phyloP scores from a whole-genome alignment of 2,113 vertebrate genomes.

The Gallinago media region DNA sequence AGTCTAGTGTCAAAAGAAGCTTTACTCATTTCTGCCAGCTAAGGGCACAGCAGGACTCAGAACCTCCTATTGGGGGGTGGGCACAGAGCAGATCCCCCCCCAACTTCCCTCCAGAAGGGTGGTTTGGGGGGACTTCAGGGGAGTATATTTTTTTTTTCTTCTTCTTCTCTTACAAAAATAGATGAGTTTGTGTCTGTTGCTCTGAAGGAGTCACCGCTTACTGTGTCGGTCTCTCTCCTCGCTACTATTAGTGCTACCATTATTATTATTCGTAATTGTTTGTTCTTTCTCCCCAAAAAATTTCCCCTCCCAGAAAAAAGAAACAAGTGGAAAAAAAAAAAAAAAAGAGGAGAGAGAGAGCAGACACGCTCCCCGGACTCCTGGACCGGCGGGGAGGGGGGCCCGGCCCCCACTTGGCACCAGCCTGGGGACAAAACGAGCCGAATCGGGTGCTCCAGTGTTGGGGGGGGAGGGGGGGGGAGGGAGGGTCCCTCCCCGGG shows the following conservation, averaged over 20 bases:
- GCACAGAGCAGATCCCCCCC: background rate
- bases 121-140: constrained; percentile 86
- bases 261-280: background rate
- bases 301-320: background rate
- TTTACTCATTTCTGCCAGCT: no score
- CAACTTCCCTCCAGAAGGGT: constrained; percentile 7
- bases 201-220: background rate
- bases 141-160: constrained; percentile 77
- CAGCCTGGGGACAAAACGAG: background rate
- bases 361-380: background rate
- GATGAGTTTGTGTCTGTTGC: background rate
- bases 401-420: background rate
- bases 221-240: background rate
- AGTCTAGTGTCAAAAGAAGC: no score
- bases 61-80: no score
- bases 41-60: no score
- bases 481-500: background rate
- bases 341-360: background rate
- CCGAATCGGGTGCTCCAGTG: background rate
- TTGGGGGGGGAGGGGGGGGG: no score
- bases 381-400: background rate
- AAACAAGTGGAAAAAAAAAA: background rate
- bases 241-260: background rate
- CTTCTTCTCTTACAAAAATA: constrained; percentile 67
- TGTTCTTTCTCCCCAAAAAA: background rate